Base-by-base conservation (phyloP, 2,113 vertebrate species). In the Pristiophorus japonicus region DNA sequence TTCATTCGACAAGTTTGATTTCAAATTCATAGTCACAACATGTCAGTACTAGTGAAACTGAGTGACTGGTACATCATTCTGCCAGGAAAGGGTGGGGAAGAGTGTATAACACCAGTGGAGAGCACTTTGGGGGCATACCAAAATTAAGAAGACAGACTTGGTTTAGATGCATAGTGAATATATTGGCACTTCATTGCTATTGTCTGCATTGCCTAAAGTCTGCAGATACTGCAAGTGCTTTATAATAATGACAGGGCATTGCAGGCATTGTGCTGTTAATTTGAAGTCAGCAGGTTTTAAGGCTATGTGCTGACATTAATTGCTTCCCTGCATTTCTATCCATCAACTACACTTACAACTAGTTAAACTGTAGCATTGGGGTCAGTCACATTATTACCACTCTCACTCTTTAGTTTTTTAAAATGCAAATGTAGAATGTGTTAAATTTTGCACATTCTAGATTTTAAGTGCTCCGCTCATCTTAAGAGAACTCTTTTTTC, bases 221-320 rank as follows among this genome's bases (percentile, higher is more conserved):
- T 91, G 97, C 78, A 96, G 96, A 97, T 96, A 96, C 96, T 97
- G 97, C 96, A 96, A 96, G 96, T 96, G 96, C 96, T 97, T 95
- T 96, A 96, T 96, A 97, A 97, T 96, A 97, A 97, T 96, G 97
- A 97, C 97, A 96, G 97, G 96, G 96, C 97, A 96, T 97, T 95
- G 45, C 96, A 97, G 96, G 97, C 97, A 98, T 98, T 98, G 97
- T 97, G 97, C 97, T 96, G 96, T 97, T 98, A 98, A 98, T 98
- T 98, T 98, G 97, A 98, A 98, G 98, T 99, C 98, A 99, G 98
- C 98, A 99, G 98, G 98, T 98, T 98, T 98, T 98, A 98, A 98
- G 98, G 98, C 98, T 98, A 98, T 99, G 98, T 98, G 98, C 98
- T 98, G 98, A 99, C 98, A 98, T 98, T 98, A 98, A 98, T 98